These are phyloP conservation scores for Crepidodera aurea DNA, from an alignment of 2,888 invertebrate genomes.

Conservation along the genomic window DNA sequence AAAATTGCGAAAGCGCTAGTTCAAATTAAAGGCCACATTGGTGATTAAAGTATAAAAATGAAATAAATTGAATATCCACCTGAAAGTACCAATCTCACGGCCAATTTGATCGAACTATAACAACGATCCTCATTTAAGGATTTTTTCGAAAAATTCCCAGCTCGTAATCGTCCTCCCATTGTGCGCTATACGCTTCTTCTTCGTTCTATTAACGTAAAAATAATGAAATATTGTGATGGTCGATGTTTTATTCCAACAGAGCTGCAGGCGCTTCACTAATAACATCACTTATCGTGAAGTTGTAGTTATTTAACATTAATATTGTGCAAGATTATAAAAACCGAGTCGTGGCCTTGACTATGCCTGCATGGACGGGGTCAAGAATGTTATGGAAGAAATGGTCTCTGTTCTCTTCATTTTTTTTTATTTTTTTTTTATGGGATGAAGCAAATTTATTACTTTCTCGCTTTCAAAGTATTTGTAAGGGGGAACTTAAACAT, in stretches of 20 bases:
- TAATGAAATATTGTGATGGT: slow-evolving; percentile 49
- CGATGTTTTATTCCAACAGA: slow-evolving; percentile 43
- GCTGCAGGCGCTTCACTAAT: slow-evolving; percentile 43
- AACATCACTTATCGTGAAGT: slow-evolving; percentile 45
- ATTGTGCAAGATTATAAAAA: slow-evolving; percentile 41
- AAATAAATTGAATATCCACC: slow-evolving; percentile 18
- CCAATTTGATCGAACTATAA: slow-evolving; percentile 28
- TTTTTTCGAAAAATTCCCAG: slow-evolving; percentile 26
- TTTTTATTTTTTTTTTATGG: background rate
- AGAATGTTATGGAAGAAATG: slow-evolving; percentile 32
- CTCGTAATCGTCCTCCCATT: slow-evolving; percentile 27
- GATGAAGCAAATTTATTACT: background rate
- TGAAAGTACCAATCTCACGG: slow-evolving; percentile 20
- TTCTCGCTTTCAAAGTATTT: background rate
- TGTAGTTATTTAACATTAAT: slow-evolving; percentile 45
- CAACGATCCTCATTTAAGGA: slow-evolving; percentile 24
- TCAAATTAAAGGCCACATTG: slow-evolving; percentile 7
- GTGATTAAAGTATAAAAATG: slow-evolving; percentile 16
- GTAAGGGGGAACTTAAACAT: no score
- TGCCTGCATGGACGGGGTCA: slow-evolving; percentile 40
- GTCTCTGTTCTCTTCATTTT: slow-evolving; percentile 2
- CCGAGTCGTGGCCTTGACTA: slow-evolving; percentile 42
- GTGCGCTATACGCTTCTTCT: slow-evolving; percentile 34
- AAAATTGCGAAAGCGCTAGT: slow-evolving; percentile 9
- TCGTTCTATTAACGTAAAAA: slow-evolving; percentile 41